A percentile compares a stretch with the other conserved stretches of the same genome.
These are phyloP conservation scores for Chrysolina americana DNA, from an alignment of 2,888 invertebrate genomes.

Conservation along the genomic window DNA sequence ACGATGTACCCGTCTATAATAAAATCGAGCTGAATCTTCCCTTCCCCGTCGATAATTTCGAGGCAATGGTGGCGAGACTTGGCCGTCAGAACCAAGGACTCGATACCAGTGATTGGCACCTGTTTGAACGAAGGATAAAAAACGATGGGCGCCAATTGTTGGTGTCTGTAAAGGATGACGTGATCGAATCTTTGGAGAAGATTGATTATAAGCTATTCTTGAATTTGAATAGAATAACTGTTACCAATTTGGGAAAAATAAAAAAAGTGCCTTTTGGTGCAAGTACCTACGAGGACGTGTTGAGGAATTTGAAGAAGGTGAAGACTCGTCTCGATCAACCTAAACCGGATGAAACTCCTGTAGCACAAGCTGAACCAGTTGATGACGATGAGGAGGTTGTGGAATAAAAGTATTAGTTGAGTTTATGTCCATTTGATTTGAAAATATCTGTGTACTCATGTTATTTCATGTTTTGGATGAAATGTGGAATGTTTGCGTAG, in stretches of 20 bases:
- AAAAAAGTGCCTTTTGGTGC: conserved; percentile 11
- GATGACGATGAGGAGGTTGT: too few species aligned
- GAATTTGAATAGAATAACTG: conserved; percentile 32
- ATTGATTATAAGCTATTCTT: conserved; percentile 18
- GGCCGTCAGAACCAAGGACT: conserved; percentile 35
- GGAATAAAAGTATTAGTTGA: too few species aligned
- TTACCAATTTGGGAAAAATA: conserved; percentile 21
- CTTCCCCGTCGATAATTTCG: conserved; percentile 21
- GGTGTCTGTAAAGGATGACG: conserved; percentile 24
- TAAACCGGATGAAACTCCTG: too few species aligned
- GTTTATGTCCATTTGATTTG: too few species aligned
- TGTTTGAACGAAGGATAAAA: conserved; percentile 21
- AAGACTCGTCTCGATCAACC: too few species aligned
- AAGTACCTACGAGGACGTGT: background rate
- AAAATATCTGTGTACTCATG: too few species aligned
- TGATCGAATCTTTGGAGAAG: conserved; percentile 24
- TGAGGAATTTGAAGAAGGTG: background rate
- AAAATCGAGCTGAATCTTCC: conserved; percentile 32
- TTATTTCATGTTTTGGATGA: too few species aligned
- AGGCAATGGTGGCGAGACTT: conserved; percentile 25
- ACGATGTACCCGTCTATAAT: conserved; percentile 28
- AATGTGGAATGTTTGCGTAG: too few species aligned
- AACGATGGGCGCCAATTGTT: conserved; percentile 2
- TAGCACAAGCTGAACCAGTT: too few species aligned
- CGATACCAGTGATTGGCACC: conserved; percentile 28